Evolutionary conservation across 2,888 invertebrate species (phyloP), one percentile per base, ranked within the genome.

Genomic region (Neocrepidodera transversa): DNA sequence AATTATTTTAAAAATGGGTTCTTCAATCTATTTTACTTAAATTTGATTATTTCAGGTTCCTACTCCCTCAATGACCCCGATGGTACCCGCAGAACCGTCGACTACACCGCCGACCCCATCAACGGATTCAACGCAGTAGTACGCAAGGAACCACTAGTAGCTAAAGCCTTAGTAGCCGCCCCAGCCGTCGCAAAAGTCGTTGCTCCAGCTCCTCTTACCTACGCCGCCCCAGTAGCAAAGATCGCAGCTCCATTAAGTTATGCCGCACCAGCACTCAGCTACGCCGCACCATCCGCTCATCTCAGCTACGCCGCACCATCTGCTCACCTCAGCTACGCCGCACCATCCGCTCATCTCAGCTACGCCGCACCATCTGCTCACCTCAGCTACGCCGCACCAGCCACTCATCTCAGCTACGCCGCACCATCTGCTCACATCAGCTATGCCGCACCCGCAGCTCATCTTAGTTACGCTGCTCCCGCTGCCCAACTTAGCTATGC

Each of bases 21-120:
- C n/a, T n/a, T n/a, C n/a, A n/a, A n/a, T n/a, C n/a, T n/a, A n/a
- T n/a, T n/a, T n/a, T n/a, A n/a, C n/a, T n/a, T n/a, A n/a, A n/a
- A n/a, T n/a, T n/a, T n/a, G n/a, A n/a, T n/a, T n/a, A n/a, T 23
- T 28, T 30, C 3, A 56, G 60, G 67, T 63, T 53, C 83, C 66
- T 84, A 85, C 78, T 81, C 83, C 13, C 76, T 84, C 40, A 76
- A 81, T 14, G 84, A 84, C 68, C 84, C 86, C 13, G 87, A 86
- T 72, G 87, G 87, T 68, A 84, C 84, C 58, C 84, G 84, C 74
- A 84, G 87, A 65, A 86, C 84, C 23, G 87, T 87, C 0, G 86
- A 87, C 64, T 86, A 86, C 70, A 76, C 80, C 36, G 83, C 84
- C 5, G 83, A 83, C 69, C 80, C 83, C 62, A 68, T 82, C 52